Evolutionary conservation across 2,888 invertebrate species (phyloP).

Genomic region (Nymphalis c-album): DNA sequence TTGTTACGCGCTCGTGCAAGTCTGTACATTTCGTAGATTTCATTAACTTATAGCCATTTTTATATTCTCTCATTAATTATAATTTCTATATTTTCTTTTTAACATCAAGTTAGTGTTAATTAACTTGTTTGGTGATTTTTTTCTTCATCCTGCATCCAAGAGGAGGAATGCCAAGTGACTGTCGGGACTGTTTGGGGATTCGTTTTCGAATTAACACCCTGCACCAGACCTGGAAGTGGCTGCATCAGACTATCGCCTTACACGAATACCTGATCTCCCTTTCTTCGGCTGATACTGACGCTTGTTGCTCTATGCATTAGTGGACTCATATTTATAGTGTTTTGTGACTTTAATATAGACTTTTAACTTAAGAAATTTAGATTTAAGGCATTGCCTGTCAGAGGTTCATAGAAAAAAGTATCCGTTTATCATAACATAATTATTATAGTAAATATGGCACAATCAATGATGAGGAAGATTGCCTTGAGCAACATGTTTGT

Average conservation of each 20-base stretch:
- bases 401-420: slow-evolving; percentile 78
- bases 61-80: slow-evolving; percentile 14
- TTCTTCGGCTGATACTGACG: slow-evolving; percentile 87
- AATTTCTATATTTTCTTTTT: slow-evolving; percentile 40
- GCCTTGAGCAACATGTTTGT: slow-evolving; percentile 65
- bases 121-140: slow-evolving; percentile 69
- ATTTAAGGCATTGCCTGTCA: slow-evolving; percentile 55
- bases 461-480: slow-evolving; percentile 72
- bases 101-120: slow-evolving; percentile 46
- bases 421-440: slow-evolving; percentile 51
- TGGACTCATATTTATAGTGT: slow-evolving; percentile 53
- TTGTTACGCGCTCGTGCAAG: slow-evolving; percentile 55
- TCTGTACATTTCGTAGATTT: slow-evolving; percentile 41
- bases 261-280: slow-evolving; percentile 93
- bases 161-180: slow-evolving; percentile 85
- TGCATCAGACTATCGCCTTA: slow-evolving; percentile 93
- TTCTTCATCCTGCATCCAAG: slow-evolving; percentile 75
- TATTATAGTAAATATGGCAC: slow-evolving; percentile 65
- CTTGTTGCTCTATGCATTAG: slow-evolving; percentile 62
- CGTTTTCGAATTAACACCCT: slow-evolving; percentile 93
- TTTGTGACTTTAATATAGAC: slow-evolving; percentile 45
- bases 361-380: slow-evolving; percentile 57
- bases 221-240: slow-evolving; percentile 97
- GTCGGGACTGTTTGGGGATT: slow-evolving; percentile 92
- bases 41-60: slow-evolving; percentile 31